Evolutionary conservation across 2,113 vertebrate species (phyloP), one percentile per base, ranked within the genome.

Genomic region (Neomonachus schauinslandi): DNA sequence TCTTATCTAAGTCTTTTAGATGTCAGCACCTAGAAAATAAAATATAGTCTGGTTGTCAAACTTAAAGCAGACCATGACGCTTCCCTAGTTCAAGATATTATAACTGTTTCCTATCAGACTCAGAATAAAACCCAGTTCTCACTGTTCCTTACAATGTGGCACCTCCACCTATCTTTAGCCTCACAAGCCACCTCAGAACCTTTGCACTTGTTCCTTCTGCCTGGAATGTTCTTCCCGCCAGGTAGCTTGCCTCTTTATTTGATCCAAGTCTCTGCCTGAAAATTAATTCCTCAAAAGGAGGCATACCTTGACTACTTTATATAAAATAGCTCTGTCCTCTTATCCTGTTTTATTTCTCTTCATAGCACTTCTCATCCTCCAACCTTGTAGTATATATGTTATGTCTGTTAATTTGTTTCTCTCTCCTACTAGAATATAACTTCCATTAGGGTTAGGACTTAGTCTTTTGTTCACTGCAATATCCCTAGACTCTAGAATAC

Each of bases 381-480:
- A 77, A 86, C 69, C 72, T 15, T 72, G 59, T 51, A 10, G 26
- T 3, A 71, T 12, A 22, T 2, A 59, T 18, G 91, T 93, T 36
- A 14, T 33, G 51, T 74, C 36, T 24, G 33, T 80, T 80, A 14
- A 63, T 67, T 67, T 76, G 7, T 39, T 89, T 69, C 22, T 67
- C 22, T 94, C 74, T 91, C n/a, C 53, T 19, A 86, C 59, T 72
- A 51, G 14, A 93, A 69, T 28, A 11, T 36, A 96, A 55, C 5
- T 89, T 77, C 65, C 69, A 57, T 36, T 85, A 80, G 16, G 31
- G 15, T 89, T 72, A 89, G 67, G 4, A 82, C 42, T 61, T 28
- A 69, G 7, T 71, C 39, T 96, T 96, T 92, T 69, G 18, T 80
- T 88, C 36, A 83, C 19, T 92, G 28, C 19, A 95, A 33, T 55